Conservation (phyloP, 2,888 invertebrate species). For the Choreutis nemorana region DNA sequence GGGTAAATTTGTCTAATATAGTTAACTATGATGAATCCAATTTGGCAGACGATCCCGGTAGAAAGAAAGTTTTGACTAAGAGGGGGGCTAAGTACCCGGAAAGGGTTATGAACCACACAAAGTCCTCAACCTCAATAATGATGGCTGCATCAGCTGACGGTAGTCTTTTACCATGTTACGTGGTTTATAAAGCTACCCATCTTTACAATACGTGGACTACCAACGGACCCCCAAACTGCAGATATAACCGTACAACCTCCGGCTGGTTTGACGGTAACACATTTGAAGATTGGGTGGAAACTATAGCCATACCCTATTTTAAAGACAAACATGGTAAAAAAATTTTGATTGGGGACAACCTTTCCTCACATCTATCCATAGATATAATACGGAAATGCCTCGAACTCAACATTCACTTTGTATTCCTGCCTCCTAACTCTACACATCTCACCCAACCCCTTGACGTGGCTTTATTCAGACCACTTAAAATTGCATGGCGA, state of each 20-base stretch:
- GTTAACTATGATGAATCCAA: constrained; percentile 13
- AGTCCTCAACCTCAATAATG: constrained; percentile 13
- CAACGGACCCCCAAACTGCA: constrained; percentile 10
- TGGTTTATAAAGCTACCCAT: constrained; percentile 13
- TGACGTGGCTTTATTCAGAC: constrained; percentile 24
- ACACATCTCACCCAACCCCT: constrained; percentile 26
- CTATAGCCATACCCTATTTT: constrained; percentile 12
- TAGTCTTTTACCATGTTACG: constrained; percentile 11
- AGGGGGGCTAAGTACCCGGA: constrained; percentile 13
- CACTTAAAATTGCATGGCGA: constrained; percentile 20
- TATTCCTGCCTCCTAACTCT: constrained; percentile 23
- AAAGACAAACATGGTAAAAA: constrained; percentile 7
- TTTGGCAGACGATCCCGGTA: constrained; percentile 11
- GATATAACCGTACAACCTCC: constrained; percentile 13
- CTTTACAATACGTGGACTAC: constrained; percentile 12
- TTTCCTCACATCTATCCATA: constrained; percentile 9
- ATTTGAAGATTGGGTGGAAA: constrained; percentile 14
- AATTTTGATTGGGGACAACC: constrained; percentile 10
- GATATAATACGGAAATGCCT: constrained; percentile 20
- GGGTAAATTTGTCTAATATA: constrained; percentile 8
- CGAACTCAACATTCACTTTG: constrained; percentile 24
- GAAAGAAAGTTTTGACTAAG: constrained; percentile 10
- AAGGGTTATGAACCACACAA: constrained; percentile 11
- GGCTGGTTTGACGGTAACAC: constrained; percentile 13
- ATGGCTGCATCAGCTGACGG: constrained; percentile 12